These are phyloP conservation scores for Hylomyscus alleni DNA, from an alignment of 2,797 vertebrate genomes.

Conservation along the genomic window DNA sequence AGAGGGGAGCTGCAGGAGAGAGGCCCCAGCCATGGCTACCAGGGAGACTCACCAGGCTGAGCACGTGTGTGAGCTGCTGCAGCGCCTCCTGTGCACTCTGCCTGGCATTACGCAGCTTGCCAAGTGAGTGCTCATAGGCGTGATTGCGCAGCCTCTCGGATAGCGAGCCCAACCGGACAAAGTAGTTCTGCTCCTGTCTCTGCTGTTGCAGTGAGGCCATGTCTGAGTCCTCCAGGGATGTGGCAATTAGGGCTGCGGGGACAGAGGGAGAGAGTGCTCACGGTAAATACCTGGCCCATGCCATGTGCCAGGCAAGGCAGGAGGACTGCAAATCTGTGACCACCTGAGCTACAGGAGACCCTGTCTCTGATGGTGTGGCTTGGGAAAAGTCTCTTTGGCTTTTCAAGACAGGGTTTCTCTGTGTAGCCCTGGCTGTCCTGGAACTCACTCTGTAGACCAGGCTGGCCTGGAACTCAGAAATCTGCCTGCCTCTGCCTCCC, in stretches of 20 bases:
- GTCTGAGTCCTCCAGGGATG: conserved; percentile 82
- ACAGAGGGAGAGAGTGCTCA: neutral
- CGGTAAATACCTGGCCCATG: too few species aligned
- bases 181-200: conserved; percentile 91
- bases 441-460: too few species aligned
- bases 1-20: neutral
- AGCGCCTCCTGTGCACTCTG: conserved; percentile 89
- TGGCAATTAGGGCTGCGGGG: conserved; percentile 90
- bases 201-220: conserved; percentile 86
- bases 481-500: too few species aligned
- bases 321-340: neutral
- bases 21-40: neutral
- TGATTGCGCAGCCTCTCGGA: conserved; percentile 91
- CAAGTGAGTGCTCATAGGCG: conserved; percentile 92
- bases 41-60: conserved; percentile 91
- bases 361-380: neutral
- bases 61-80: conserved; percentile 91
- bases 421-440: too few species aligned
- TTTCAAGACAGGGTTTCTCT: too few species aligned
- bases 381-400: too few species aligned
- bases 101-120: conserved; percentile 89
- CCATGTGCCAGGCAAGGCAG: conserved; percentile 62
- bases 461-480: too few species aligned
- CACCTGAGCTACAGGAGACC: neutral
- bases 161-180: conserved; percentile 95